Evolutionary conservation across 37 sponge, comb jelly and placozoan species (phyloP), one percentile per base, ranked within the genome.

Genomic region (Hexactinellida sp.): DNA sequence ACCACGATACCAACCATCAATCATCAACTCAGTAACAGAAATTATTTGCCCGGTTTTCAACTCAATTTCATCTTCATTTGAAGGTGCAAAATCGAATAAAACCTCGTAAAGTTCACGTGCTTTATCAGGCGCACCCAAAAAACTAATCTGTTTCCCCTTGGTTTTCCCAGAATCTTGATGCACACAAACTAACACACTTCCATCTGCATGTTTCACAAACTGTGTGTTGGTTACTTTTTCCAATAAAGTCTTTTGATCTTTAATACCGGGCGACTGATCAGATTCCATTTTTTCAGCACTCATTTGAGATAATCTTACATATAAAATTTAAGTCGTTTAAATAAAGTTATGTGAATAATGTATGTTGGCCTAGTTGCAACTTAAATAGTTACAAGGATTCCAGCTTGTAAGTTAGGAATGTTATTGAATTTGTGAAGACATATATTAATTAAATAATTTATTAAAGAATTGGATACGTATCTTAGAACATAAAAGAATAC

Each of bases 151-250:
- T n/a, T 63, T 63, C 76, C 76, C 76, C 13, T 63, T 63, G 5
- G 76, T 63, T n/a, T 63, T 63, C 13, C 76, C 76, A 32, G 76
- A 63, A n/a, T 63, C 76, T 28, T 63, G 76, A 63, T 63, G 76
- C 34, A 63, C 76, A n/a, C 76, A 63, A 63, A 63, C 76, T 28
- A 63, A n/a, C 3, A 63, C 76, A 63, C 76, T 63, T 10, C 76
- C 76, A n/a, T 63, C 76, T 63, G 76, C 3, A 63, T 63, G 76
- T 23, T 63, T 63, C 76, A 63, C 76, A 28, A 63, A 63, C 3
- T 63, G 21, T 63, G 76, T 63, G 34, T 63, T 63, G 5, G 76
- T 63, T 63, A 63, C 76, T n/a, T 63, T 63, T 63, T 63, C 76
- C 13, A 63, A 63, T 23, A 63, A 63, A 10, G 76, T 63, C 30